Evolutionary conservation across 2,888 invertebrate genomes (phyloP), one percentile per base, ranked within the genome.

Genomic region (Clivina fossor): DNA sequence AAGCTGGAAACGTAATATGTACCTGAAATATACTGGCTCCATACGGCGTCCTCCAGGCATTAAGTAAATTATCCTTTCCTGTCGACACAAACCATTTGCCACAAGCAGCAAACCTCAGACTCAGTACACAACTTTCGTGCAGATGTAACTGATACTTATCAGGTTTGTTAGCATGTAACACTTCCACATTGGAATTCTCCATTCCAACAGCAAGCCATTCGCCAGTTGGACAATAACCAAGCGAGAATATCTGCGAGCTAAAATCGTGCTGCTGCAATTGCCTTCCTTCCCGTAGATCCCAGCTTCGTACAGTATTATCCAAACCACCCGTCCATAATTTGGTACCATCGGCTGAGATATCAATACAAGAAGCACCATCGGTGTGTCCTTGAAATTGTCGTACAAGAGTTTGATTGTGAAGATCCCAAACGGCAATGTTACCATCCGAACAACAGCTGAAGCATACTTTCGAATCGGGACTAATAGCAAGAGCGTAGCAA

Each of bases 51-150:
- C 96, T 83, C 96, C 97, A 98, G 30, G 94, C 94, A 75, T 98
- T 96, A 51, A 98, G 81, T 70, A 95, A 80, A 77, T 97, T 97
- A 75, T 99, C 98, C 78, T 97, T 97, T 63, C 96, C 96, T n/a
- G 96, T 97, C 62, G 93, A 94, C 63, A 96, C 93, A 77, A 99
- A 99, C 96, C 97, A 99, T 76, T 97, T 97, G 67, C 97, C 97
- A 71, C 90, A 88, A 47, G 91, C 87, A 43, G 98, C 96, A 77
- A 97, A 98, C 73, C 92, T 86, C 61, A 98, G 81, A 61, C 96
- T 94, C 57, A 98, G 80, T 32, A 99, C 98, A 75, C 97, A 98
- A 65, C 92, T 93, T 74, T 98, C 97, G 78, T 97, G 97, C 66
- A 96, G 80, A 71, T 94, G 88, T 58, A 98, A 81, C 76, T 96